Percentiles rank a stretch among this genome's conserved stretches.
Evolutionary conservation across 2,797 vertebrate genomes (phyloP).

Genomic region (Rhinogobio ventralis): DNA sequence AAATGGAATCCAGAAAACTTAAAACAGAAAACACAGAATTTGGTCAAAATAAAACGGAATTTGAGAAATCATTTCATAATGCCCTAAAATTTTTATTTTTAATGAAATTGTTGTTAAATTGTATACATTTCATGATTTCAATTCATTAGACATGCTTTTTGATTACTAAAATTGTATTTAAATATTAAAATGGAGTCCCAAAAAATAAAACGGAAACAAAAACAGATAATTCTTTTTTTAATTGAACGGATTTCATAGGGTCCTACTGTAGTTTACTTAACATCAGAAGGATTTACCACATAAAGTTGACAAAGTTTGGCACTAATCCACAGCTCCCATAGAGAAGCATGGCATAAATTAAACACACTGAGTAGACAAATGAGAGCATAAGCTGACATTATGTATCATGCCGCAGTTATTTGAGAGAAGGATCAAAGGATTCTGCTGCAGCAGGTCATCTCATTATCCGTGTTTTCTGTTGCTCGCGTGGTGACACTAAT

Average conservation of each 20-base stretch:
- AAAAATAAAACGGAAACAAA: too few species aligned
- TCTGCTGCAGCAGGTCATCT: slow-evolving; percentile 12
- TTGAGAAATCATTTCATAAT: too few species aligned
- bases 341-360: not conserved
- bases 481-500: not conserved
- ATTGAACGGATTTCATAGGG: not conserved
- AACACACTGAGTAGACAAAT: slow-evolving; percentile 10
- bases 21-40: too few species aligned
- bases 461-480: slow-evolving; percentile 26
- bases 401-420: slow-evolving; percentile 13
- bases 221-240: too few species aligned
- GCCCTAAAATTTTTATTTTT: too few species aligned
- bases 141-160: too few species aligned
- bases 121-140: too few species aligned
- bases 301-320: not conserved
- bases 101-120: too few species aligned
- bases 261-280: not conserved
- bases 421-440: slow-evolving; percentile 34
- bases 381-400: slow-evolving; percentile 11
- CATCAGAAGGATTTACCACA: not conserved
- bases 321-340: slow-evolving; percentile 25
- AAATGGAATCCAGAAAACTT: too few species aligned
- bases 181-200: too few species aligned
- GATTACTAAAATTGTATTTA: too few species aligned
- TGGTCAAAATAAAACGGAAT: too few species aligned